Conservation (phyloP, 2,113 vertebrate species). For the Gracilinanus agilis region DNA sequence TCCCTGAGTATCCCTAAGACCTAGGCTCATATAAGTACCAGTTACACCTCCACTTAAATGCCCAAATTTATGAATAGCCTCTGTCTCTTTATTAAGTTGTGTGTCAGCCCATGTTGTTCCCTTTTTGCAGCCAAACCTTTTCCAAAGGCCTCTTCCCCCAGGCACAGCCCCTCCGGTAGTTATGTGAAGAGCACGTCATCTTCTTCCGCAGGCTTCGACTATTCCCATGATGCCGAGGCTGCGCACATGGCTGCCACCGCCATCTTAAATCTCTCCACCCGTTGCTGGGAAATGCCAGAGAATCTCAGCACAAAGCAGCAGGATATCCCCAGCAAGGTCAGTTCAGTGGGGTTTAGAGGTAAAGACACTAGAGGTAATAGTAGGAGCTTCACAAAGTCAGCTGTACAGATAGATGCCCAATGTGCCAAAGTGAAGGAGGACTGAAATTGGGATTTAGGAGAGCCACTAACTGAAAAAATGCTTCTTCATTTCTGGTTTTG, state of each 20-base stretch:
- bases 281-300: slow-evolving; percentile 98
- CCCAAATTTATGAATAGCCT: neutral
- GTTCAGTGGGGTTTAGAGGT: neutral
- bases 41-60: neutral
- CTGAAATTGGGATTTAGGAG: neutral
- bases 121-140: slow-evolving; percentile 90
- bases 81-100: neutral
- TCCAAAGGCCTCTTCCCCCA: slow-evolving; percentile 91
- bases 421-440: neutral
- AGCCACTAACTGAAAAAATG: neutral
- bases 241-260: slow-evolving; percentile 99
- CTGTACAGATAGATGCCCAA: neutral
- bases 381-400: neutral
- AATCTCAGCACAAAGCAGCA: slow-evolving; percentile 96
- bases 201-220: slow-evolving; percentile 94
- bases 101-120: slow-evolving; percentile 71
- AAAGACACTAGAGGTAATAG: neutral
- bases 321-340: slow-evolving; percentile 90
- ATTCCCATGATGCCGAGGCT: slow-evolving; percentile 96
- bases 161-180: slow-evolving; percentile 90
- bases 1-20: rapidly evolving
- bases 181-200: slow-evolving; percentile 90
- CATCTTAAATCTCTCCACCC: slow-evolving; percentile 98
- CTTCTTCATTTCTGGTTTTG: neutral
- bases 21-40: neutral